phyloP scores from a whole-genome alignment of 2,888 invertebrate species.

The Eilema depressum region DNA sequence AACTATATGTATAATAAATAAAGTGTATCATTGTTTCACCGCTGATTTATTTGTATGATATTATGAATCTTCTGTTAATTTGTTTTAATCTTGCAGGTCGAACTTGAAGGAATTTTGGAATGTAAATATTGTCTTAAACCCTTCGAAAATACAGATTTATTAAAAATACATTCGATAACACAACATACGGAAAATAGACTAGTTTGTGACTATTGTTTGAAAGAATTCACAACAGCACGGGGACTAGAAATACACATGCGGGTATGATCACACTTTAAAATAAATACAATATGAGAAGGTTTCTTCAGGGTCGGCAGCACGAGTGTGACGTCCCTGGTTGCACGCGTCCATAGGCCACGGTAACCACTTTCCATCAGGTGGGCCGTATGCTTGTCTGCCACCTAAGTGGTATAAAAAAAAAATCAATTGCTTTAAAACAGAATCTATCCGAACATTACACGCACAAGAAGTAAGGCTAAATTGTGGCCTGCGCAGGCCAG shows the following conservation, averaged over 20 bases:
- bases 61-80: not conserved
- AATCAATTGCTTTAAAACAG: too few species aligned
- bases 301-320: too few species aligned
- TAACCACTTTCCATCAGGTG: too few species aligned
- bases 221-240: not conserved
- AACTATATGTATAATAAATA: not conserved
- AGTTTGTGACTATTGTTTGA: not conserved
- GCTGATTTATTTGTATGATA: not conserved
- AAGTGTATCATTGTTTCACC: not conserved
- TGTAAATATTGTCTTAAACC: constrained; percentile 12
- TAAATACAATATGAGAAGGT: too few species aligned
- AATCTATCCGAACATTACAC: not conserved
- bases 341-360: too few species aligned
- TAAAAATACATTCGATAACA: constrained; percentile 8
- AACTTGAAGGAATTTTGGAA: not conserved
- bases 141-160: not conserved
- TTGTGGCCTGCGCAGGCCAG: too few species aligned
- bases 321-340: too few species aligned
- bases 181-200: not conserved
- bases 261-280: not conserved
- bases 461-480: too few species aligned
- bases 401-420: too few species aligned
- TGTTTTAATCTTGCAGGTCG: not conserved
- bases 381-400: too few species aligned
- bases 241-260: not conserved